These are phyloP conservation scores for Bugula neritina DNA, from an alignment of 2,888 invertebrate species.

Conservation along the genomic window DNA sequence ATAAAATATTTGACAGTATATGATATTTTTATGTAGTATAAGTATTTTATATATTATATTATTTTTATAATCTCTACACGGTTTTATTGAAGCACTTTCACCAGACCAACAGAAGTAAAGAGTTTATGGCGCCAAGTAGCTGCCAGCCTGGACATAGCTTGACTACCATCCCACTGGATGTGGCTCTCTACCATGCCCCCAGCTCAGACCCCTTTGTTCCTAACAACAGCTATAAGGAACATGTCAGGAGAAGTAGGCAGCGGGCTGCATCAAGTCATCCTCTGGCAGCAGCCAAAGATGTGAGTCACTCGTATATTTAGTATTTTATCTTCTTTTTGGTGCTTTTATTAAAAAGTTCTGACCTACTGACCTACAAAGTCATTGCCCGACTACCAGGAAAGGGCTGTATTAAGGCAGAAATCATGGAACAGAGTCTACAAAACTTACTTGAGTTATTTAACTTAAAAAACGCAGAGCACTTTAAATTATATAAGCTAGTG, in stretches of 20 bases:
- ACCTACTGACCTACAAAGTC: no score
- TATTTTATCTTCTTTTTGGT: no score
- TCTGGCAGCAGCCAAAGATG: neutral
- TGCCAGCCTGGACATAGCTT: neutral
- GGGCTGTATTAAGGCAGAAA: no score
- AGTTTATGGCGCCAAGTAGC: neutral
- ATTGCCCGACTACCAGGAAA: no score
- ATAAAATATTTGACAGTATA: no score
- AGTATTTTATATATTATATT: neutral
- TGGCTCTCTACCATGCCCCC: conserved; percentile 13
- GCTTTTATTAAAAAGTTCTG: no score
- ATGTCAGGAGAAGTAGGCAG: neutral
- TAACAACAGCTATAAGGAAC: conserved; percentile 23
- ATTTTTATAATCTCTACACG: neutral
- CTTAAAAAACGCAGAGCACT: no score
- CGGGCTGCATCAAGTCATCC: neutral
- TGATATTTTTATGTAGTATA: no score
- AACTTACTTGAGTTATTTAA: no score
- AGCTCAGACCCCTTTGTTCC: conserved; percentile 25
- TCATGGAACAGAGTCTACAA: no score
- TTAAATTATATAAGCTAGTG: no score
- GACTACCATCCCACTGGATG: neutral
- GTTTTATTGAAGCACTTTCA: neutral
- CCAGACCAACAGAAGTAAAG: conserved; percentile 8
- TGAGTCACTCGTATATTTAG: no score